Evolutionary conservation across 2,113 vertebrate species (phyloP).

Genomic region (Trachemys scripta): DNA sequence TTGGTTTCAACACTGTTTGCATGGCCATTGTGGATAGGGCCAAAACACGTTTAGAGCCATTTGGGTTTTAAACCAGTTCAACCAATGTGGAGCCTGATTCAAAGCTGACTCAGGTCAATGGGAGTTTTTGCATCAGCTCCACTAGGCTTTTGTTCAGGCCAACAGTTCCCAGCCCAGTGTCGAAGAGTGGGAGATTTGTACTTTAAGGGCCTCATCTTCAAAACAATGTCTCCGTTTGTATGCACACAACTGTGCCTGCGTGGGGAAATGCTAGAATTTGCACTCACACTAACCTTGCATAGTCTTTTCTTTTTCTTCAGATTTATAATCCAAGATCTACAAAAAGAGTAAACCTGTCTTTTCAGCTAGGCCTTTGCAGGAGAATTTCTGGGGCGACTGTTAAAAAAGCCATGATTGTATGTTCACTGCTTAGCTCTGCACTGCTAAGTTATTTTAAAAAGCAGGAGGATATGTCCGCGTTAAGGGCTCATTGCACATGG

Average conservation of each 20-base stretch:
- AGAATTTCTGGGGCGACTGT: neutral
- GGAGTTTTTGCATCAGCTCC: neutral
- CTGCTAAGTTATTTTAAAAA: neutral
- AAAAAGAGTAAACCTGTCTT: neutral
- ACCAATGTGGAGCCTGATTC: fast-evolving
- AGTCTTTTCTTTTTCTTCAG: neutral
- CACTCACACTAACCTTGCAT: neutral
- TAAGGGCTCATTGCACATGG: neutral
- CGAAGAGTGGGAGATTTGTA: neutral
- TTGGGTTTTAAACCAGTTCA: neutral
- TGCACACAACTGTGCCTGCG: neutral
- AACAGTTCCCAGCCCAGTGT: neutral
- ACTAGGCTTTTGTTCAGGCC: neutral
- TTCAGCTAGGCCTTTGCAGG: neutral
- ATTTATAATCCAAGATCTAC: neutral
- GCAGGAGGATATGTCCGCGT: neutral
- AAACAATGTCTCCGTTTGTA: neutral
- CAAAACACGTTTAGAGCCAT: neutral
- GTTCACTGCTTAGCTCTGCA: neutral
- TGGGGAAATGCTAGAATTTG: neutral
- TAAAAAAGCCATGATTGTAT: neutral
- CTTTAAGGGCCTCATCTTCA: neutral
- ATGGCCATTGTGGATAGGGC: neutral
- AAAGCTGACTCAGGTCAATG: neutral
- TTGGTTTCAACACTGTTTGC: neutral